Percentiles rank a stretch among this genome's conserved stretches.
Evolutionary conservation across 2,888 invertebrate species (phyloP).

Genomic region (Microctonus hyperodae): DNA sequence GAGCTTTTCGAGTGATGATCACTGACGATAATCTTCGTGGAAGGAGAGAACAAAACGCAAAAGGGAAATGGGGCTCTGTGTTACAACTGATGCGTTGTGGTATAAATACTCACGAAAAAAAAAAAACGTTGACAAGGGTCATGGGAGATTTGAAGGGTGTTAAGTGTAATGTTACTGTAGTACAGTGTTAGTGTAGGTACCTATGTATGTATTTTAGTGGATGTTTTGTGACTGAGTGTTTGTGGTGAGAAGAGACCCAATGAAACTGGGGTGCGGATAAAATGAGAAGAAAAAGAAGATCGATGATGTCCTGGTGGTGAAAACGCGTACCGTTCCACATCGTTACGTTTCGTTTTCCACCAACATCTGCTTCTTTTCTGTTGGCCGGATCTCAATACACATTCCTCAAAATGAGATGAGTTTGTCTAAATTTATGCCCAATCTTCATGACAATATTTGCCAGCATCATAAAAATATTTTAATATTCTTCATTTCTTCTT

Average conservation of each 20-base stretch:
- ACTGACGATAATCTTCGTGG: conserved; percentile 17
- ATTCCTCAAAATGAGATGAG: background rate
- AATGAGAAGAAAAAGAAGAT: conserved; percentile 36
- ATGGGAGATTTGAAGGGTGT: conserved; percentile 10
- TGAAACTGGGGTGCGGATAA: conserved; percentile 2
- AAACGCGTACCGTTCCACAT: conserved; percentile 21
- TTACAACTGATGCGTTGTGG: conserved; percentile 26
- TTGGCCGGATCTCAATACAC: conserved; percentile 28
- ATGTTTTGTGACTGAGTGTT: conserved; percentile 1
- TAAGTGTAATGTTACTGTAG: conserved; percentile 3
- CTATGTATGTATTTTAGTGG: background rate
- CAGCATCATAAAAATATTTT: background rate
- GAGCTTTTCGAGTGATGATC: conserved; percentile 7
- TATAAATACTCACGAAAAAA: conserved; percentile 19
- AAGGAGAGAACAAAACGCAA: conserved; percentile 17
- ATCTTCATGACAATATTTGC: background rate
- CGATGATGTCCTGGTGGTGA: conserved; percentile 35
- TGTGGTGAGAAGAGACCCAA: conserved; percentile 12
- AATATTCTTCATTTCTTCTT: conserved; percentile 8
- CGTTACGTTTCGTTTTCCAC: conserved; percentile 19
- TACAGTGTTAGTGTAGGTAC: background rate
- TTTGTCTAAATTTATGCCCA: conserved; percentile 18
- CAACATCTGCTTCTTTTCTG: conserved; percentile 16
- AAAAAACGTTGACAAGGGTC: conserved; percentile 25
- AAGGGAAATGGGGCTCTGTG: conserved; percentile 6